Evolutionary conservation across 2,113 vertebrate genomes (phyloP), one percentile per base, ranked within the genome.

Genomic region (Mustela nigripes): DNA sequence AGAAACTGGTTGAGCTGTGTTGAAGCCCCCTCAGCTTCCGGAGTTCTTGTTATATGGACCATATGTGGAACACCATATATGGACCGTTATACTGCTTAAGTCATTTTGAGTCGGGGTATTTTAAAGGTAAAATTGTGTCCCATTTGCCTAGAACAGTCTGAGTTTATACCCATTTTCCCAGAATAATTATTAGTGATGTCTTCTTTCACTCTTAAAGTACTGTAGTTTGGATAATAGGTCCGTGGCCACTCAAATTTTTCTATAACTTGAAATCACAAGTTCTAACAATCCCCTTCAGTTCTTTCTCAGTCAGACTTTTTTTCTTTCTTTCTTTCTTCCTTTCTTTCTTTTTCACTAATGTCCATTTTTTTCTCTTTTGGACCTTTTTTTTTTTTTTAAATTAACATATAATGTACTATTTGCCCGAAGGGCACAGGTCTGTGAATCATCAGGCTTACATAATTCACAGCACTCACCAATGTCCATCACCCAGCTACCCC

Each of bases 191-290:
- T n/a, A 62, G 4, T 56, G 39, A 21, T 31, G 12, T 31, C 33
- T 76, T 19, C 22, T 93, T 82, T 82, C 12, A 56, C 58, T 91
- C 69, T 83, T 36, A 95, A 82, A 96, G 22, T 71, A 33, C 45
- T 45, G 65, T 86, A 1, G 4, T 84, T 53, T 62, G 33, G 31
- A 84, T 42, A 81, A 67, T 94, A 82, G 93, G n/a, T 91, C 24
- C 71, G 91, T 1, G 4, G 24, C n/a, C 11, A 79, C 16, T 53
- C 48, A 53, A 36, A 50, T 86, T 65, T 94, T 92, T 89, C 85
- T 82, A 16, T 39, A 62, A 63, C 69, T 80, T 63, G 31, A 74
- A 97, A 65, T 14, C 71, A 62, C 1, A 69, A n/a, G 33, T 82
- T 39, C 26, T 85, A 62, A 56, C 22, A 81, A 67, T 36, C 31